Conservation (phyloP, 37 sponge, comb jelly and placozoan genomes). For the Theonella swinhoei region DNA sequence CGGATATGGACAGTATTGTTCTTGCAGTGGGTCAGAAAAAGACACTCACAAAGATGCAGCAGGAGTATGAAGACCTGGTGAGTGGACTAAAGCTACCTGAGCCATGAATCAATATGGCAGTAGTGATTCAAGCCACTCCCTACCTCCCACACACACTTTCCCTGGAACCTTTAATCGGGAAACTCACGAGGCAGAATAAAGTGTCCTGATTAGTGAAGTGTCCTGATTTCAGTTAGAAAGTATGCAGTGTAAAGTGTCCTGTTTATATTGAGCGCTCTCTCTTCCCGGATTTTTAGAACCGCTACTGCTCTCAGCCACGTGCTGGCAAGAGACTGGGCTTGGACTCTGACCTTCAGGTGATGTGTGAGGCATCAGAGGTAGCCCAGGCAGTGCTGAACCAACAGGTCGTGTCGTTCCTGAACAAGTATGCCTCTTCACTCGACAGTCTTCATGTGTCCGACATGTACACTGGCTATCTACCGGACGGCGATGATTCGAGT, state of each 20-base stretch:
- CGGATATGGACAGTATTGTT: constrained; percentile 78
- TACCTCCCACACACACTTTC: neutral
- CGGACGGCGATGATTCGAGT: constrained; percentile 52
- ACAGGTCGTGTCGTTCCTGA: constrained; percentile 17
- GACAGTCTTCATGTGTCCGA: constrained; percentile 72
- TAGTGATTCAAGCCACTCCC: too few relatives aligned
- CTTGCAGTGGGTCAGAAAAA: constrained; percentile 55
- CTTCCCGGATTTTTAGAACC: constrained; percentile 28
- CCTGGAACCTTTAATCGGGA: too few relatives aligned
- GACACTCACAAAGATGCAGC: constrained; percentile 58
- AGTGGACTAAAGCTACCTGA: too few relatives aligned
- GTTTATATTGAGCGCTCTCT: too few relatives aligned
- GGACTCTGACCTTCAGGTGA: constrained; percentile 15
- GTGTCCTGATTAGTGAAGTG: too few relatives aligned
- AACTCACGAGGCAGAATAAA: too few relatives aligned
- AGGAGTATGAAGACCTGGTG: constrained; percentile 76
- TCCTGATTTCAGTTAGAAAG: too few relatives aligned
- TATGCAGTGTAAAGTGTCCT: neutral
- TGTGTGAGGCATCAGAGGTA: constrained; percentile 52
- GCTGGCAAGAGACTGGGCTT: constrained; percentile 17
- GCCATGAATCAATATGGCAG: too few relatives aligned
- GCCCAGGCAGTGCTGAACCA: constrained; percentile 44
- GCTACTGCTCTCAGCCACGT: constrained; percentile 31
- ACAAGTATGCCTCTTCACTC: constrained; percentile 20
- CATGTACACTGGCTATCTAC: constrained; percentile 69